A percentile compares a stretch with the other conserved stretches of the same genome.
phyloP scores from a whole-genome alignment of 2,113 vertebrate genomes.

The Oenanthe melanoleuca region DNA sequence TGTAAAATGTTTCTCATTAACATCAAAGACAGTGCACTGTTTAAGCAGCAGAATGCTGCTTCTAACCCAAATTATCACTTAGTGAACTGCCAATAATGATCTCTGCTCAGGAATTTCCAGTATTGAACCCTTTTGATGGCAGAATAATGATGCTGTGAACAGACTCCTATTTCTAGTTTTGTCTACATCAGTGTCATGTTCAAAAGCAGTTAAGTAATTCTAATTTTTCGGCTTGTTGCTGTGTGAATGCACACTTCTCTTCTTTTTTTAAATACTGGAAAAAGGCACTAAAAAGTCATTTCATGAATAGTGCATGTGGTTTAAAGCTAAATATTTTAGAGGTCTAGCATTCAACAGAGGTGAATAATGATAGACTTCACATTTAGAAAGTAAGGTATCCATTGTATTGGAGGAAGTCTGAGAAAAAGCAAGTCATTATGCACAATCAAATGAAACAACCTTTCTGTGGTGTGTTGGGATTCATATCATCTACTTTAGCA shows the following conservation, averaged over 20 bases:
- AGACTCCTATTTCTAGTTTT: constrained; percentile 47
- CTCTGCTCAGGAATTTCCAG: neutral
- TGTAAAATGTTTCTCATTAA: neutral
- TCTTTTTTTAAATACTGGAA: neutral
- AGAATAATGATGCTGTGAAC: constrained; percentile 43
- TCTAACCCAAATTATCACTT: constrained; percentile 34
- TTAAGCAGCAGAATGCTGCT: constrained; percentile 18
- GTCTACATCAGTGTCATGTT: constrained; percentile 44
- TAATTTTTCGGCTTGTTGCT: constrained; percentile 35
- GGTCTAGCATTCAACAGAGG: constrained; percentile 17
- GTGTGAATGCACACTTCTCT: constrained; percentile 19
- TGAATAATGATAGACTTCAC: constrained; percentile 30
- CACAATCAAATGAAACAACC: constrained; percentile 33
- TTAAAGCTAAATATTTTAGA: constrained; percentile 30
- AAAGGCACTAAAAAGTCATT: neutral
- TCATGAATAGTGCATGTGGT: neutral
- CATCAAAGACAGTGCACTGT: neutral
- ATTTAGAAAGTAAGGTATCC: constrained; percentile 17
- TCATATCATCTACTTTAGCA: constrained; percentile 30
- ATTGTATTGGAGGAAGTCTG: constrained; percentile 16
- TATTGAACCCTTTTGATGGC: constrained; percentile 42
- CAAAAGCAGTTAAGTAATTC: constrained; percentile 41
- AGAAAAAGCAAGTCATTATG: constrained; percentile 54
- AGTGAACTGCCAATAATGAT: constrained; percentile 32
- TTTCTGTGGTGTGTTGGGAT: constrained; percentile 12